Evolutionary conservation across 2,888 invertebrate species (phyloP), one percentile per base, ranked within the genome.

Genomic region (Drosophila stalkeri): DNA sequence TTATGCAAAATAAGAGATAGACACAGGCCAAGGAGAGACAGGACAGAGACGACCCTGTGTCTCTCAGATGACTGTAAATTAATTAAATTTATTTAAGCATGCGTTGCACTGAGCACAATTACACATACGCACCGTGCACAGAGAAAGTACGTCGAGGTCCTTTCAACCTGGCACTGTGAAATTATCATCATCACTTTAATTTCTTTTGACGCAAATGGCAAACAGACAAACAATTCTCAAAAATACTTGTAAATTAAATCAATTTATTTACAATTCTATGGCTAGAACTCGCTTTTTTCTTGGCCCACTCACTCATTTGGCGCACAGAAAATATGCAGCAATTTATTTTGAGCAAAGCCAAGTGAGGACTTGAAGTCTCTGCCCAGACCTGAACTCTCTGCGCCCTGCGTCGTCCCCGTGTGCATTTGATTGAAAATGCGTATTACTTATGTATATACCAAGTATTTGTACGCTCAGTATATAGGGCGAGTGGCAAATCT

Each of bases 241-340:
- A 80, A 74, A 78, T 80, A 72, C 74, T 83, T 82, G 80, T 75
- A 83, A 86, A 86, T 86, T 79, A 83, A 83, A 86, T 86, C 89
- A 82, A 86, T 86, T 88, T 86, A 80, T 86, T 86, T 86, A 67
- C 81, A 80, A 86, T 86, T 83, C 75, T 69, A 81, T 70, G 72
- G 78, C 55, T 73, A 69, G 64, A 55, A 57, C 64, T 52, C 46
- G 0, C 23, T 20, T 5, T 49, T 11, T 47, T 16, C 3, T 3
- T 59, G 33, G 72, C 27, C 66, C 76, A 72, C 72, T 75, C 44
- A 76, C 72, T 72, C 72, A 79, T 76, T 81, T 80, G 74, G 67
- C 11, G 20, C 49, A 75, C 83, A 78, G 80, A 88, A 88, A 88
- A 86, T 86, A 86, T 88, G 86, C 89, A 83, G 84, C 89, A 86